Base-by-base conservation (phyloP, 2,113 vertebrate species). In the Oceanites oceanicus region DNA sequence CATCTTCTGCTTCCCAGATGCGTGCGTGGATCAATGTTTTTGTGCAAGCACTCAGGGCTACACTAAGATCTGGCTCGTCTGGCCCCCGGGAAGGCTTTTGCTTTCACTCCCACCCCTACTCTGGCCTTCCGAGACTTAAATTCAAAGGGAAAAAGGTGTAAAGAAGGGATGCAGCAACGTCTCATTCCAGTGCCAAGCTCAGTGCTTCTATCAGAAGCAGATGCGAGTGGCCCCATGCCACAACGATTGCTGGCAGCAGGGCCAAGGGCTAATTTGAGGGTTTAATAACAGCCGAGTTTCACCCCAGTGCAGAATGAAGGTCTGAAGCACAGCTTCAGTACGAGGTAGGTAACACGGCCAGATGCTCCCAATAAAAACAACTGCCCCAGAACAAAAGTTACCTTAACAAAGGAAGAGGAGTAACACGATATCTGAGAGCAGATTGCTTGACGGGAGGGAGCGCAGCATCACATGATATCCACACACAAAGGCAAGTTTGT, bases 11-110 rank as follows among this genome's bases (percentile, higher is more conserved):
- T 34, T 29, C 11, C 44, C 86, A 82, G 26, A 11, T 3, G 12
- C 0, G 7, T 8, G 15, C 15, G 13, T 34, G 27, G 10, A 32
- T 6, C 55, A 2, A 0, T 1, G 30, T 1, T 36, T 34, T 4
- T 20, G 30, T 0, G 3, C 44, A 25, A 34, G 13, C 8, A 2
- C 71, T 42, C 7, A 3, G 14, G 38, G 62, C 30, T 23, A 10
- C 2, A 2, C 36, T 7, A 7, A 21, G 9, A 45, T 12, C 12
- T 30, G 52, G 34, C 42, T 61, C 2, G 1, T 47, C 2, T n/a
- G 13, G 72, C 9, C 8, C 44, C 4, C 0, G 1, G 5, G 11
- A 56, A 17, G 6, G 38, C 22, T 71, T 4, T 12, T 61, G 25
- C 19, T 82, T 72, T 66, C 34, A 19, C 22, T 53, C 19, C 32